Evolutionary conservation across 2,888 invertebrate species (phyloP).

Genomic region (Kuschelorhynchus macadamiae): DNA sequence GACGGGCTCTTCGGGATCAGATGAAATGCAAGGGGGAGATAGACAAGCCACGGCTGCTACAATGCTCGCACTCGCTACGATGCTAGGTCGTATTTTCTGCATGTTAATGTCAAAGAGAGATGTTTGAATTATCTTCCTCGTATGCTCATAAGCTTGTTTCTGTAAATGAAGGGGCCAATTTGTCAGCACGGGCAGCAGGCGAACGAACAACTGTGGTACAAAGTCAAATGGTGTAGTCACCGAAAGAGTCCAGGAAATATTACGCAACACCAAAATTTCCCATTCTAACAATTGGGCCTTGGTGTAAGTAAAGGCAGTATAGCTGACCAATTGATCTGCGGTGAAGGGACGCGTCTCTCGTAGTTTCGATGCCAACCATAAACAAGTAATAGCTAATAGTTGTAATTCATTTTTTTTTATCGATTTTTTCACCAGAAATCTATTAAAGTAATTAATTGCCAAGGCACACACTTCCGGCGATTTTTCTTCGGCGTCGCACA

Average conservation of each 20-base stretch:
- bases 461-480: conserved; percentile 4
- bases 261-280: not conserved
- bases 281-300: conserved; percentile 2
- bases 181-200: not conserved
- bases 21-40: too few species aligned
- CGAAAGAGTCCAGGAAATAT: not conserved
- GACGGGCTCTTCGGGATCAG: too few species aligned
- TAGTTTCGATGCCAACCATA: not conserved
- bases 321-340: not conserved
- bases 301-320: not conserved
- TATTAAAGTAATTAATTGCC: conserved; percentile 4
- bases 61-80: conserved; percentile 5
- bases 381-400: not conserved
- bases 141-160: not conserved
- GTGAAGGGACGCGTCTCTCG: not conserved
- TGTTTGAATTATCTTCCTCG: conserved; percentile 8
- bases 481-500: conserved; percentile 1
- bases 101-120: not conserved
- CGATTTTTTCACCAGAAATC: not conserved
- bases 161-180: not conserved
- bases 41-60: conserved; percentile 7
- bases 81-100: conserved; percentile 1
- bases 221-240: conserved; percentile 1
- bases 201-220: not conserved
- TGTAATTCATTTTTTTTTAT: not conserved